These are phyloP conservation scores for Apodemia duryi DNA, from an alignment of 2,888 invertebrate genomes.

Conservation along the genomic window DNA sequence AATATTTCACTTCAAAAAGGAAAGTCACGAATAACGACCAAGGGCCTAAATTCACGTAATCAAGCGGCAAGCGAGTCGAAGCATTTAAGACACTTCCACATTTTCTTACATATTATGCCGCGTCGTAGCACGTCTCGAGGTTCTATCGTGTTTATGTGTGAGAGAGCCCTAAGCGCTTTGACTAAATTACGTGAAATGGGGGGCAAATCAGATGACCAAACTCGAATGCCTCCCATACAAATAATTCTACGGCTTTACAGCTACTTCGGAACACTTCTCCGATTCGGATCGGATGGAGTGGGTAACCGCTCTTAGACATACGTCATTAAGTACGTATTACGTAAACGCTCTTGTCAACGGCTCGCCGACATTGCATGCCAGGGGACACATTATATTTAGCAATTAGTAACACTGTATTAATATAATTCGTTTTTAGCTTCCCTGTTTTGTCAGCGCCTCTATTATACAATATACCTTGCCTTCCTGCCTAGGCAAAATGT, in stretches of 20 bases:
- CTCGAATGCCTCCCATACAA: background rate
- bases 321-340: constrained; percentile 6
- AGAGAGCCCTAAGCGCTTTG: no score
- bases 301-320: background rate
- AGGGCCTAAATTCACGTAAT: no score
- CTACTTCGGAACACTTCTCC: no score
- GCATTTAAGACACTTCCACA: no score
- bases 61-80: no score
- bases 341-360: background rate
- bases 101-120: no score
- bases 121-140: no score
- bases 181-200: no score
- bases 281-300: no score
- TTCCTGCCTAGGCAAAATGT: background rate
- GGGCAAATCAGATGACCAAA: background rate
- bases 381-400: constrained; percentile 10
- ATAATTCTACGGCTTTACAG: background rate
- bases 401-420: constrained; percentile 3
- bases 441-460: background rate
- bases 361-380: background rate
- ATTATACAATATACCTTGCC: background rate
- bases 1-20: no score
- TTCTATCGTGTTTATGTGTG: no score
- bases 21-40: background rate
- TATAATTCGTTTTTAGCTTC: constrained; percentile 7